Percentiles rank a stretch among this genome's conserved stretches.
phyloP scores from a whole-genome alignment of 2,797 vertebrate genomes.

The Acridotheres tristis region DNA sequence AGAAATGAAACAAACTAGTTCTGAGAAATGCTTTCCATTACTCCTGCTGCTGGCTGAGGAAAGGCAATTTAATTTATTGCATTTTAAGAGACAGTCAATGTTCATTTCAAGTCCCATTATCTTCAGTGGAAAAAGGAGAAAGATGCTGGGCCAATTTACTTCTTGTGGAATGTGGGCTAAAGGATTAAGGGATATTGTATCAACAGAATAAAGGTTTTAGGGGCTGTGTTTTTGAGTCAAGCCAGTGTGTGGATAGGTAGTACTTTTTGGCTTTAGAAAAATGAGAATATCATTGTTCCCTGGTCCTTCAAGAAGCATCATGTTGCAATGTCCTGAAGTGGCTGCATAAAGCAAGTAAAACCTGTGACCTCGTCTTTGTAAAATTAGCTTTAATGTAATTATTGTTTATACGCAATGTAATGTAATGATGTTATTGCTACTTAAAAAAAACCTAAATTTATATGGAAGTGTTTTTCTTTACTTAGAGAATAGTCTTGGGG shows the following conservation, averaged over 20 bases:
- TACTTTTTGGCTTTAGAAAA: neutral
- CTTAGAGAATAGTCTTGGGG: neutral
- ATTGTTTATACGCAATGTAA: too few species aligned
- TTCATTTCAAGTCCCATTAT: neutral
- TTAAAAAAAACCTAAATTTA: neutral
- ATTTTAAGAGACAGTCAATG: neutral
- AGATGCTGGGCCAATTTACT: neutral
- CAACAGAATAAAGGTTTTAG: neutral
- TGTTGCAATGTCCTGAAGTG: neutral
- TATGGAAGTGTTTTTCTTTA: neutral
- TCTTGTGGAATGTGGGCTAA: neutral
- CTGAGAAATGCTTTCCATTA: constrained; percentile 5
- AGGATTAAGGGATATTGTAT: neutral
- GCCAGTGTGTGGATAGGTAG: neutral
- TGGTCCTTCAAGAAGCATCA: neutral
- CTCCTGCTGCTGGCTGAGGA: neutral
- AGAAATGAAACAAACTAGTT: constrained; percentile 21
- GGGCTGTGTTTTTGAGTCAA: neutral
- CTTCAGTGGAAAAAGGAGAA: neutral
- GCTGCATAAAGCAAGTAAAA: neutral
- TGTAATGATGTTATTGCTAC: neutral
- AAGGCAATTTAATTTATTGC: neutral
- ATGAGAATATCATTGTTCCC: neutral
- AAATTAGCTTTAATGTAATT: neutral
- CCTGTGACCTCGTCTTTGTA: neutral